A percentile compares a stretch with the other conserved stretches of the same genome.
Conservation (phyloP, 2,113 vertebrate genomes). For the Hiodon alosoides region DNA sequence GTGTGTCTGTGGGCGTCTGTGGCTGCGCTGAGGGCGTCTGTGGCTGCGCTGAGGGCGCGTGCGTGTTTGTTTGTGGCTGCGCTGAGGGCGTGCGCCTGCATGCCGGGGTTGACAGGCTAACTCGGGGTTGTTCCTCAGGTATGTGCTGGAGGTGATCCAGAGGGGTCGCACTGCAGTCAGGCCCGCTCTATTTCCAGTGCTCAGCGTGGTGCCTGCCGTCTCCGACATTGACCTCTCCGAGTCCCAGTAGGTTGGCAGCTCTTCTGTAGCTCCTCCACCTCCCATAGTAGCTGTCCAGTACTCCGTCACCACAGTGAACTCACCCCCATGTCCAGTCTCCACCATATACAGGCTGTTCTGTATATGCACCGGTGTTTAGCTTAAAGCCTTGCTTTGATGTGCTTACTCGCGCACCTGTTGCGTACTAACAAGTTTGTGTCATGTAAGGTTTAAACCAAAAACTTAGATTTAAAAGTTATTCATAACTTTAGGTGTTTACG, state of each 20-base stretch:
- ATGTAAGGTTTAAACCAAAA: background rate
- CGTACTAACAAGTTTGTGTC: background rate
- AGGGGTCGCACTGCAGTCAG: constrained; percentile 68
- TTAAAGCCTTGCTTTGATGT: background rate
- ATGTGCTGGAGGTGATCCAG: constrained; percentile 83
- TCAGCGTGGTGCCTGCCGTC: constrained; percentile 71
- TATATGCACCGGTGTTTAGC: background rate
- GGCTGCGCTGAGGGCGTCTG: background rate
- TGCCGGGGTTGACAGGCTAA: constrained; percentile 35
- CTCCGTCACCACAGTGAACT: background rate
- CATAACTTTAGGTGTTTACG: too few relatives aligned
- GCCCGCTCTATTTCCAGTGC: constrained; percentile 61
- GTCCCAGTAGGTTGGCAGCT: constrained; percentile 66
- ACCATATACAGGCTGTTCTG: background rate
- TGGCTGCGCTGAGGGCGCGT: background rate
- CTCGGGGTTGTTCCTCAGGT: constrained; percentile 66
- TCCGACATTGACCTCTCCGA: constrained; percentile 77
- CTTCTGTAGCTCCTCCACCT: constrained; percentile 18
- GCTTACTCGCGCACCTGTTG: background rate
- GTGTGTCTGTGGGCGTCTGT: background rate
- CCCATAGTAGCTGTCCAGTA: background rate
- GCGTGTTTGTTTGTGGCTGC: background rate
- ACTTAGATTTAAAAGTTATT: too few relatives aligned
- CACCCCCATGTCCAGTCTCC: background rate
- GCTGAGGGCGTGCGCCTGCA: background rate